Evolutionary conservation across 2,113 vertebrate genomes (phyloP).

Genomic region (Arothron firmamentum): DNA sequence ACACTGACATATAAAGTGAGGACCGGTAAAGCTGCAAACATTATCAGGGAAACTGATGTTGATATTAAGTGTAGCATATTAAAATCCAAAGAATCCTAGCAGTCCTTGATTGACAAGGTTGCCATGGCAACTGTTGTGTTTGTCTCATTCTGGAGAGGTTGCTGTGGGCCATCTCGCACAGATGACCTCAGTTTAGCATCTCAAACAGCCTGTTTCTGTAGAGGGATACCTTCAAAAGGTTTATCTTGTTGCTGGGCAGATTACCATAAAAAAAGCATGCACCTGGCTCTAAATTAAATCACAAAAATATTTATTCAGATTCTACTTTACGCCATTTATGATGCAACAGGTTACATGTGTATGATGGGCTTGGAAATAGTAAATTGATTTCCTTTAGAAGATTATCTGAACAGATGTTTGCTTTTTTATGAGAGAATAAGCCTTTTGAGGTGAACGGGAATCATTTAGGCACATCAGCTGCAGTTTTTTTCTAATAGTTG

Average conservation of each 20-base stretch:
- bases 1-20: too few species aligned
- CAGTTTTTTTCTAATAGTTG: background rate
- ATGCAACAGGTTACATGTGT: too few species aligned
- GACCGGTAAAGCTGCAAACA: background rate
- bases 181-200: conserved; percentile 37
- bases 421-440: background rate
- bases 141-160: conserved; percentile 32
- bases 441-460: background rate
- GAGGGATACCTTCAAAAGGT: conserved; percentile 31
- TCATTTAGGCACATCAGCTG: background rate
- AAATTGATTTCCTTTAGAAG: too few species aligned
- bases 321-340: background rate
- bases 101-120: conserved; percentile 5
- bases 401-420: background rate
- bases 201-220: conserved; percentile 23
- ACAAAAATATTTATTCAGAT: background rate
- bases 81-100: conserved; percentile 13
- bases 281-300: conserved; percentile 9
- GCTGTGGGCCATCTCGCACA: conserved; percentile 10
- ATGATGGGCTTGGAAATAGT: too few species aligned
- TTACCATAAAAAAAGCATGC: conserved; percentile 31
- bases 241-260: conserved; percentile 27
- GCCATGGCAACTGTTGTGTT: conserved; percentile 51
- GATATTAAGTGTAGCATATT: conserved; percentile 6
- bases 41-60: conserved; percentile 3